A percentile compares a stretch with the other conserved stretches of the same genome.
Evolutionary conservation across 2,113 vertebrate genomes (phyloP).

Genomic region (Butorides virescens): DNA sequence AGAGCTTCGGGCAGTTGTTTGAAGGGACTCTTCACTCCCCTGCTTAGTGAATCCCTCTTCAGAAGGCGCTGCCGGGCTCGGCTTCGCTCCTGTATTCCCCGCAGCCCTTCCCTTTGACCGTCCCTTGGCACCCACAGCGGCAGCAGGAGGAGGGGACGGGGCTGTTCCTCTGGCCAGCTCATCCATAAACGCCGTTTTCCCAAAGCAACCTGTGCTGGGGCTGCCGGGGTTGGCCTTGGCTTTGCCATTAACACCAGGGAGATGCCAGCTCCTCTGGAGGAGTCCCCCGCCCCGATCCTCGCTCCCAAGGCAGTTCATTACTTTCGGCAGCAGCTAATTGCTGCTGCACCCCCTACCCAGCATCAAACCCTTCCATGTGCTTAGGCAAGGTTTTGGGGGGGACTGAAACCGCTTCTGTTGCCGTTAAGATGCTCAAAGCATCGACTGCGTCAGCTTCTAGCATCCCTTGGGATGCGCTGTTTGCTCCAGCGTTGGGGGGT

Average conservation of each 20-base stretch:
- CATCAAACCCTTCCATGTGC: background rate
- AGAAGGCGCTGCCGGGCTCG: background rate
- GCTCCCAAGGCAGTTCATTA: background rate
- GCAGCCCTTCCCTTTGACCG: background rate
- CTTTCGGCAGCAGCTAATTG: background rate
- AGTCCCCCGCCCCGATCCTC: accelerated
- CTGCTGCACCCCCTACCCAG: background rate
- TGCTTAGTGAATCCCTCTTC: background rate
- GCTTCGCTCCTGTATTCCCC: accelerated
- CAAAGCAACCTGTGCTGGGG: background rate
- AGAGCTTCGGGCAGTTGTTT: background rate
- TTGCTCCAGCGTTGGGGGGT: background rate
- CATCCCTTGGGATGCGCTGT: background rate
- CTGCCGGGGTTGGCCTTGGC: background rate
- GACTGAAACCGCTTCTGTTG: background rate
- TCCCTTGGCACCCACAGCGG: background rate
- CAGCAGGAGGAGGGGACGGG: background rate
- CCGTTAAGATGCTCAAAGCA: background rate
- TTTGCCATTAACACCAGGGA: background rate
- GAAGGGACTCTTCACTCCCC: background rate
- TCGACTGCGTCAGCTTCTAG: background rate
- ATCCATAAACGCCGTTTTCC: accelerated
- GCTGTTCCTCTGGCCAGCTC: background rate
- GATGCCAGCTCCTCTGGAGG: background rate
- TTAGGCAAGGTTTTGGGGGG: background rate